These are phyloP conservation scores for Aldrovandia affinis DNA, from an alignment of 2,797 vertebrate species.

Conservation along the genomic window DNA sequence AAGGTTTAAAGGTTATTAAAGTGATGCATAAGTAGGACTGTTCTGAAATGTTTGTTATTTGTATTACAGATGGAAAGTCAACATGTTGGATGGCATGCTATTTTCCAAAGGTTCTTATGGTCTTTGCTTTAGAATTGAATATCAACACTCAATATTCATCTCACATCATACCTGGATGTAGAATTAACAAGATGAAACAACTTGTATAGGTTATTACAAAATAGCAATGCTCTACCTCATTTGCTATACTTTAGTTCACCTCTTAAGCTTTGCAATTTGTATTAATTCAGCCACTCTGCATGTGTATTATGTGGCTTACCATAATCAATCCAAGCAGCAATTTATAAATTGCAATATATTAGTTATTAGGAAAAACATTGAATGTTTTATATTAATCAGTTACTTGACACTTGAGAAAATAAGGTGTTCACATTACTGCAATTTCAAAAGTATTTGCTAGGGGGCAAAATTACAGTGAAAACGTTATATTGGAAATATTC, in stretches of 20 bases:
- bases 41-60: too few species aligned
- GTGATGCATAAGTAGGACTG: too few species aligned
- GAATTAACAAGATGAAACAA: too few species aligned
- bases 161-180: too few species aligned
- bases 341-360: background rate
- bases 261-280: background rate
- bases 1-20: too few species aligned
- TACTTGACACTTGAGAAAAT: background rate
- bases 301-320: background rate
- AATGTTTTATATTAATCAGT: background rate
- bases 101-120: too few species aligned
- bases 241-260: background rate
- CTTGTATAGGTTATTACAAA: background rate
- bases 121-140: too few species aligned
- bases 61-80: too few species aligned
- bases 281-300: background rate
- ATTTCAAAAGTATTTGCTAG: constrained; percentile 40
- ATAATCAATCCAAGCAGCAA: background rate
- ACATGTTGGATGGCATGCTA: too few species aligned
- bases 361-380: background rate
- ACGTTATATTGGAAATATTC: too few species aligned
- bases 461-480: too few species aligned
- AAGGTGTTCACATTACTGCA: constrained; percentile 1
- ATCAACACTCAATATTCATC: too few species aligned
- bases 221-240: background rate